A percentile compares a stretch with the other conserved stretches of the same genome.
Conservation (phyloP, 1,140 invertebrate genomes). For the Adelges cooleyi region DNA sequence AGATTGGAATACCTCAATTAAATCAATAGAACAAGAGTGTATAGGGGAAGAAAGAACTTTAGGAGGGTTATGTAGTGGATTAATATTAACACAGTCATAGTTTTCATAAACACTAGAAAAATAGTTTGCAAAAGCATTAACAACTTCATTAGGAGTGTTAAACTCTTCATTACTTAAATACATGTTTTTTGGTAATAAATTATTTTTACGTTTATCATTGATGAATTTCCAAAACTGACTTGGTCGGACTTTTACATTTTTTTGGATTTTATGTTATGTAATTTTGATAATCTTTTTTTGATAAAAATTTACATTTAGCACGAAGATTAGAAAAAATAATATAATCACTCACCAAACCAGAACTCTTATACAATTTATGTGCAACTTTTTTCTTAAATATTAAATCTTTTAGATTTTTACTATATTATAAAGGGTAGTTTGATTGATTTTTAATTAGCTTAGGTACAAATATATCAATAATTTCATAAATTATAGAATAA, state of each 20-base stretch:
- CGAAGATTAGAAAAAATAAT: conserved; percentile 1
- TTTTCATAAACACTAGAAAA: not conserved
- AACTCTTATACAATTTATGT: conserved; percentile 5
- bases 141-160: not conserved
- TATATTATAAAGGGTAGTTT: not conserved
- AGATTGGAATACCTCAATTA: not conserved
- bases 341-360: conserved; percentile 2
- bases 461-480: not conserved
- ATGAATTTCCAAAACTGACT: not conserved
- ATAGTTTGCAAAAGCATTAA: not conserved
- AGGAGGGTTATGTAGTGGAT: not conserved
- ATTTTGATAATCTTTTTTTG: not conserved
- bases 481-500: not conserved
- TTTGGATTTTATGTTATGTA: not conserved
- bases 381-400: conserved; percentile 13
- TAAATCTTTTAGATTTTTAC: not conserved
- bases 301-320: not conserved
- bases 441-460: not conserved
- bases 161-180: not conserved
- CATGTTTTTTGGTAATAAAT: not conserved
- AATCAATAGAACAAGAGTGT: not conserved
- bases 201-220: not conserved
- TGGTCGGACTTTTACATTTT: not conserved
- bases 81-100: not conserved
- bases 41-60: not conserved